phyloP scores from a whole-genome alignment of 2,113 vertebrate species.

The Eulemur macaco region DNA sequence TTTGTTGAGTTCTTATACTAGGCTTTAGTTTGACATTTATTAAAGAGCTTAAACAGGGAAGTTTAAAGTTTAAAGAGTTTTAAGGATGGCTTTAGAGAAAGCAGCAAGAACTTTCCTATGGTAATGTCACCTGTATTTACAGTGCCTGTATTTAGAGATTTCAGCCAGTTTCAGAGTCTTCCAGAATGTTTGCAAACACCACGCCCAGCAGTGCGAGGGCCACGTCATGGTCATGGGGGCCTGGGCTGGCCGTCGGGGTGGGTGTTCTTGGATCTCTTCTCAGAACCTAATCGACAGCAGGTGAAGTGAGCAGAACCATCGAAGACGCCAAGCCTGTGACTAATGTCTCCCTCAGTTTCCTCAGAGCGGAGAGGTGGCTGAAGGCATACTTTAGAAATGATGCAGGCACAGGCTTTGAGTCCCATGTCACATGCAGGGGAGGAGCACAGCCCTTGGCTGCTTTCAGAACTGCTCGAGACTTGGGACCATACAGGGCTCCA shows the following conservation, averaged over 20 bases:
- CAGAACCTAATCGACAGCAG: neutral
- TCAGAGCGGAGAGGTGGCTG: neutral
- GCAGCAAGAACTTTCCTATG: neutral
- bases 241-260: neutral
- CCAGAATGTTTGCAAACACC: neutral
- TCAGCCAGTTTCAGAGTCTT: neutral
- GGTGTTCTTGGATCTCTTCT: neutral
- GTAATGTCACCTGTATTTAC: neutral
- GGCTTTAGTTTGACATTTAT: neutral
- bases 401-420: neutral
- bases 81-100: neutral
- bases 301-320: neutral
- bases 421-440: neutral
- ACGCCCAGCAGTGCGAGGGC: neutral
- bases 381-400: too few species aligned
- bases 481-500: neutral
- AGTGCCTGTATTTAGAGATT: neutral
- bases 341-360: neutral
- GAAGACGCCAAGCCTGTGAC: too few species aligned
- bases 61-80: neutral
- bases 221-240: fast-evolving
- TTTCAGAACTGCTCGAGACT: neutral
- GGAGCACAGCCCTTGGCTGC: neutral
- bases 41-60: neutral
- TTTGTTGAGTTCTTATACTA: neutral